These are phyloP conservation scores for Montipora capricornis DNA, from an alignment of 64 coral and sea anemone species.

Conservation along the genomic window DNA sequence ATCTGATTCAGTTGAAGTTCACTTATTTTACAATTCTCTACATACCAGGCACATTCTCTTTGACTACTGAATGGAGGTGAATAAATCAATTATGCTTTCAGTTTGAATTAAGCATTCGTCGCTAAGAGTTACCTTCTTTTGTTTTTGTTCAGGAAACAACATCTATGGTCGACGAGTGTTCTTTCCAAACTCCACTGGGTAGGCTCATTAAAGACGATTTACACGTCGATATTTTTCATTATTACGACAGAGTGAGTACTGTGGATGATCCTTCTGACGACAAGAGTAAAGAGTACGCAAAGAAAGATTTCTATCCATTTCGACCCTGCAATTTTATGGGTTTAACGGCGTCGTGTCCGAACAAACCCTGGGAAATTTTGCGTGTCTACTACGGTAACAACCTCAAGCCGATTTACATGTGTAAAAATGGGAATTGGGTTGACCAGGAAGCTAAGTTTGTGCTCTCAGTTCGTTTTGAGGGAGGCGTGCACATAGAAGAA, in stretches of 20 bases:
- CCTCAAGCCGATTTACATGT: constrained; percentile 49
- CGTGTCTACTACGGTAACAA: constrained; percentile 59
- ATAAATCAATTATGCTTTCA: too few species aligned
- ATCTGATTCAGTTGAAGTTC: too few species aligned
- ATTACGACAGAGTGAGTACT: constrained; percentile 60
- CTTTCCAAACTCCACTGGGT: constrained; percentile 87
- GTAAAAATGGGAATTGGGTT: constrained; percentile 50
- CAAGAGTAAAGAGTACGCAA: constrained; percentile 62
- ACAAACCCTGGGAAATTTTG: constrained; percentile 70
- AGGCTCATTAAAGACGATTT: constrained; percentile 62
- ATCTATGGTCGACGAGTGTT: constrained; percentile 70
- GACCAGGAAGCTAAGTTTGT: neutral
- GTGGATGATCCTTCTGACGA: constrained; percentile 74
- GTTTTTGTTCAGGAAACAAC: constrained; percentile 53
- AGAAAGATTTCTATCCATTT: constrained; percentile 84
- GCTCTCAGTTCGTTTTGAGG: too few species aligned
- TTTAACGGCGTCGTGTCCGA: constrained; percentile 60
- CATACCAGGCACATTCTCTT: too few species aligned
- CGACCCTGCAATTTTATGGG: constrained; percentile 80
- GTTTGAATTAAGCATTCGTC: too few species aligned
- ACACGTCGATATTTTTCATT: constrained; percentile 84
- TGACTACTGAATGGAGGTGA: too few species aligned
- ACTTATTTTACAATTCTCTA: too few species aligned
- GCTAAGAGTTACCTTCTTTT: too few species aligned
- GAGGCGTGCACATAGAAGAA: too few species aligned